A percentile compares a stretch with the other conserved stretches of the same genome.
phyloP scores from a whole-genome alignment of 92 coral and sea anemone genomes.

The Parazoanthus atlanticus region DNA sequence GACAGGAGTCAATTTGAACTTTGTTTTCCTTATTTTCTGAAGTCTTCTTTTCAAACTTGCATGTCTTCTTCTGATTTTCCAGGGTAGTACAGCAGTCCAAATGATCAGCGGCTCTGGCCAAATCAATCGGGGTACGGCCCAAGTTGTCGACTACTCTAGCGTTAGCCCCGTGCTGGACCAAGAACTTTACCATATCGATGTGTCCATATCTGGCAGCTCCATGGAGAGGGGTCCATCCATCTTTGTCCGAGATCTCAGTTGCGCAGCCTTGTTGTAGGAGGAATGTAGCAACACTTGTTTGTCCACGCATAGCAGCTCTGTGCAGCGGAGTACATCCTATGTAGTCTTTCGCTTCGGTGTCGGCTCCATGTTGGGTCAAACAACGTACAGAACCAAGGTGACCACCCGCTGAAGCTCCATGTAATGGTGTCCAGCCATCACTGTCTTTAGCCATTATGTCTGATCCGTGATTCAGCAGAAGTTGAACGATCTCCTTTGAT shows the following conservation, averaged over 20 bases:
- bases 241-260: neutral
- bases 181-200: neutral
- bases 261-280: conserved; percentile 2
- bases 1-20: neutral
- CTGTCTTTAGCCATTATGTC: neutral
- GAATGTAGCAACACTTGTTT: neutral
- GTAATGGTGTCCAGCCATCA: conserved; percentile 10
- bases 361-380: conserved; percentile 11
- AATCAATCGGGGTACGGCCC: neutral
- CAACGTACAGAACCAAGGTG: conserved; percentile 1
- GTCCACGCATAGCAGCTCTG: neutral
- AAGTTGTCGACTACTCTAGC: neutral
- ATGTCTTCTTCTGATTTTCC: neutral
- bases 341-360: conserved; percentile 2
- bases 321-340: neutral
- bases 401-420: neutral
- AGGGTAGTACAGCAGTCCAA: neutral
- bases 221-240: conserved; percentile 16
- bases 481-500: neutral
- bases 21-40: neutral
- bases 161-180: conserved; percentile 3
- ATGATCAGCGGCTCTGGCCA: conserved; percentile 1
- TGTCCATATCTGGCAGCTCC: neutral
- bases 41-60: neutral
- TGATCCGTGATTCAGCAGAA: neutral